phyloP scores from a whole-genome alignment of 2,113 vertebrate species.

The Castor canadensis region DNA sequence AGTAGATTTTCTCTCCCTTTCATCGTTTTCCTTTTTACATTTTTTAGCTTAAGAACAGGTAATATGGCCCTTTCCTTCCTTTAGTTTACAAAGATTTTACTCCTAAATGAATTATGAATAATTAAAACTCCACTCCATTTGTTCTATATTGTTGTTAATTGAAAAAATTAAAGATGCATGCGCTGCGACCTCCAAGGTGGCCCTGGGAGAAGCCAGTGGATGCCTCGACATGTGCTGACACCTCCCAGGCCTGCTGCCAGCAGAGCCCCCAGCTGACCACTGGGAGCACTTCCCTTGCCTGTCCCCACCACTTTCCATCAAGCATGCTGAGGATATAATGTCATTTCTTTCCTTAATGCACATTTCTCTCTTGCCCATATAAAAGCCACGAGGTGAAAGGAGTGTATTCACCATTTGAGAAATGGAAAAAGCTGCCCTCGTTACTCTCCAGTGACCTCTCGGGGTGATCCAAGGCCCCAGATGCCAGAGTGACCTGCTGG shows the following conservation, averaged over 20 bases:
- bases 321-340: neutral
- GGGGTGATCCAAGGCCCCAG: neutral
- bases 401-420: neutral
- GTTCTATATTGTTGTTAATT: slow-evolving; percentile 86
- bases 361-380: neutral
- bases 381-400: slow-evolving; percentile 15
- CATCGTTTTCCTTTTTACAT: slow-evolving; percentile 32
- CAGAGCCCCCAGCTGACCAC: accelerated
- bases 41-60: slow-evolving; percentile 77
- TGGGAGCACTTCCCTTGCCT: neutral
- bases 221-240: neutral
- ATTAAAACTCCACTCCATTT: slow-evolving; percentile 87
- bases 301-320: neutral
- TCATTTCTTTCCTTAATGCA: neutral
- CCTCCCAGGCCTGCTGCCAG: neutral
- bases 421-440: neutral
- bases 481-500: neutral
- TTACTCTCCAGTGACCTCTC: neutral
- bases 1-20: neutral
- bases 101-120: slow-evolving; percentile 89
- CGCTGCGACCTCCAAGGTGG: slow-evolving; percentile 79
- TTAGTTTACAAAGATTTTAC: slow-evolving; percentile 86
- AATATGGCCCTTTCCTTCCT: slow-evolving; percentile 78
- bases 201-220: slow-evolving; percentile 48
- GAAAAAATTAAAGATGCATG: slow-evolving; percentile 89